phyloP scores from a whole-genome alignment of 2,113 vertebrate genomes.

The Leiothrix lutea region DNA sequence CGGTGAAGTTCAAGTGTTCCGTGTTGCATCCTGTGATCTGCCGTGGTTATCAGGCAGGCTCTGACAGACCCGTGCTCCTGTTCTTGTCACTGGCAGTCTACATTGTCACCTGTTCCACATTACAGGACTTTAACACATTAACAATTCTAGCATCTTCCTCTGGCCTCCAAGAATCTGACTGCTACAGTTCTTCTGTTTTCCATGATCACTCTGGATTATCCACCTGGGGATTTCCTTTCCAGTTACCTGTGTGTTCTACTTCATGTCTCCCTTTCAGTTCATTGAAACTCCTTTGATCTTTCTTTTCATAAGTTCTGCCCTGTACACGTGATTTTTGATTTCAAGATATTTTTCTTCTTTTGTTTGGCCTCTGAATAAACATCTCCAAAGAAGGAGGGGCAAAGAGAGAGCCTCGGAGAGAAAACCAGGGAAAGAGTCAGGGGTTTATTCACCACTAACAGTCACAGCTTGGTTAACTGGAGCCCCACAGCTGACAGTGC shows the following conservation, averaged over 20 bases:
- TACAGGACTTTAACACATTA: not conserved
- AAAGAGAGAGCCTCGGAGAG: not conserved
- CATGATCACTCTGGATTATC: not conserved
- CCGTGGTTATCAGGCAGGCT: not conserved
- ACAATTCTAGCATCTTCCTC: not conserved
- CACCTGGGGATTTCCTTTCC: not conserved
- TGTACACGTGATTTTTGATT: accelerated
- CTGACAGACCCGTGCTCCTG: not conserved
- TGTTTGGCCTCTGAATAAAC: not conserved
- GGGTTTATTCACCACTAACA: not conserved
- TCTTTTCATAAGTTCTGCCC: not conserved
- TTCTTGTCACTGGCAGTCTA: too few species aligned
- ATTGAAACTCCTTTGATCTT: not conserved
- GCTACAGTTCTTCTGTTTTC: not conserved
- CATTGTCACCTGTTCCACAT: not conserved
- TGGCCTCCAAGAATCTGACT: not conserved
- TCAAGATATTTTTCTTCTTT: not conserved
- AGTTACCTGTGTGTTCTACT: not conserved
- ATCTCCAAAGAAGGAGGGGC: not conserved
- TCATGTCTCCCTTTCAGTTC: not conserved
- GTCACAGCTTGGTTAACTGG: not conserved
- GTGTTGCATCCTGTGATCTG: not conserved
- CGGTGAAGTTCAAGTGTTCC: accelerated
- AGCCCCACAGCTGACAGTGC: not conserved
- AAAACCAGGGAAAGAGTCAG: not conserved